Evolutionary conservation across 2,888 invertebrate species (phyloP), one percentile per base, ranked within the genome.

Genomic region (Agriotes lineatus): DNA sequence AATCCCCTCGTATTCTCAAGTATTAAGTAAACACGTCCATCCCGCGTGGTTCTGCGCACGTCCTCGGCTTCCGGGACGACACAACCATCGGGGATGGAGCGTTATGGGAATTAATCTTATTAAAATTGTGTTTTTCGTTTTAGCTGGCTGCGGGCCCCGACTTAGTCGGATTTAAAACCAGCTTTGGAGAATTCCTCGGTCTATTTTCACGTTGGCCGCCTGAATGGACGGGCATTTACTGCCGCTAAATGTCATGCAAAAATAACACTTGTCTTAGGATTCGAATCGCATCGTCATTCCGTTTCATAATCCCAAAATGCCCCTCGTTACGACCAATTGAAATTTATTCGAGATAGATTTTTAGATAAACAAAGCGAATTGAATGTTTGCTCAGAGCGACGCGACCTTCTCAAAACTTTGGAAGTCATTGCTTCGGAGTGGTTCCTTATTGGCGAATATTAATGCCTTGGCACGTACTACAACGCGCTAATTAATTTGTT

Each of bases 1-100:
- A 66, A 66, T 58, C 65, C 50, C 50, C 25, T 54, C 62, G 35
- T 65, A 69, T 69, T 65, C 67, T 69, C 52, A 60, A 69, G 69
- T 65, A 60, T 65, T 65, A 60, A 65, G 69, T 69, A 69, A 69
- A 69, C 69, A 69, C 33, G 44, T 54, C 37, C 30, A 58, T 42
- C 30, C 37, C 14, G 18, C 30, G 7, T 25, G 14, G 33, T 50
- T 48, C 37, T 50, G 37, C 30, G 42, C 37, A 52, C 52, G 39
- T 44, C 30, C n/a, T 39, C 22, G n/a, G 52, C 52, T 52, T 62
- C 52, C 52, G 62, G 52, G 35, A 61, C 52, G 39, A 30, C 22
- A 62, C 62, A 62, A 62, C 52, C 39, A 52, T 25, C 42, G 19
- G 45, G 14, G 22, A 35, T 60, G 35, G 60, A 48, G 60, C 25